These are phyloP conservation scores for Sebastes wilsoni DNA, from an alignment of 2,797 vertebrate species.

Conservation along the genomic window DNA sequence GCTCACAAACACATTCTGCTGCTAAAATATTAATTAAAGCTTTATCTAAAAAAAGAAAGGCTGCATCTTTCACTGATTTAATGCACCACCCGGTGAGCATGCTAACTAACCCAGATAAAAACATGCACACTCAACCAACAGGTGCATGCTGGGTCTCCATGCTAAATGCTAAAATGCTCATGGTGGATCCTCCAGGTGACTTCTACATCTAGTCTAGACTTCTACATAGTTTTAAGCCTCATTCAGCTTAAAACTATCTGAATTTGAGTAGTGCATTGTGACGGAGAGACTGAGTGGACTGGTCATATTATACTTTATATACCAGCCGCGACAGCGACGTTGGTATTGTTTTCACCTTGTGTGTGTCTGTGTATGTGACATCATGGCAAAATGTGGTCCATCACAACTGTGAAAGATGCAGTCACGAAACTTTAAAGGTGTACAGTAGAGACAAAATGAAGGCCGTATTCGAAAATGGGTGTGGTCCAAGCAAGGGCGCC, in stretches of 20 bases:
- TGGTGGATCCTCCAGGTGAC: background rate
- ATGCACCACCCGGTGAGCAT: background rate
- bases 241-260: background rate
- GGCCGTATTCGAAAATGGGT: no score
- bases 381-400: background rate
- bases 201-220: background rate
- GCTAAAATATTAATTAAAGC: background rate
- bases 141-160: background rate
- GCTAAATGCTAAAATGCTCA: background rate
- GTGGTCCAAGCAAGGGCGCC: no score
- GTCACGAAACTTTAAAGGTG: background rate
- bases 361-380: background rate
- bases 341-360: background rate
- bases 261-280: background rate
- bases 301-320: background rate
- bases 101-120: background rate
- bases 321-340: no score
- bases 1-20: background rate
- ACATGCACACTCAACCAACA: background rate
- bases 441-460: background rate
- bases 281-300: background rate
- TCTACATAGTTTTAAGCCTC: background rate
- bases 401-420: background rate
- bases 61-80: background rate
- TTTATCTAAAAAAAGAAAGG: background rate